These are phyloP conservation scores for Buathra laborator DNA, from an alignment of 2,888 invertebrate genomes.

Conservation along the genomic window DNA sequence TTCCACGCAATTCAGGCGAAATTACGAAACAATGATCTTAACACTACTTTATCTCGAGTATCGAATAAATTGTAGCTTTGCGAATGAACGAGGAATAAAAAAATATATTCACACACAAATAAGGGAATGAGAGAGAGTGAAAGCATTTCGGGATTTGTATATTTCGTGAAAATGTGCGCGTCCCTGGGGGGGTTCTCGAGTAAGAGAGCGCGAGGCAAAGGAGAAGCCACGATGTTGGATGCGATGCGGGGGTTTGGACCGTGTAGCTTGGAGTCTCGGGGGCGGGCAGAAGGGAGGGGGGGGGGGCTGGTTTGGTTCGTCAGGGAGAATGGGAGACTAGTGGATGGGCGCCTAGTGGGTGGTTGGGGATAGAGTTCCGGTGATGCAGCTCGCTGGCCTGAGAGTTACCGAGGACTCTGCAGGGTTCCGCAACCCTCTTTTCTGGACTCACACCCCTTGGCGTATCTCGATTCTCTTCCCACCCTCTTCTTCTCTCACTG, in stretches of 20 bases:
- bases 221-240: conserved; percentile 60
- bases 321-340: conserved; percentile 46
- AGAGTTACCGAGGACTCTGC: conserved; percentile 81
- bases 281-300: conserved; percentile 35
- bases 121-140: conserved; percentile 56
- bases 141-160: conserved; percentile 74
- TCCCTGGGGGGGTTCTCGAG: conserved; percentile 74
- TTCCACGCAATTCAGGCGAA: neutral
- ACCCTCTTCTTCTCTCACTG: conserved; percentile 70
- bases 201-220: conserved; percentile 60
- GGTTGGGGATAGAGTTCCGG: conserved; percentile 78
- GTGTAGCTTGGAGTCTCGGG: neutral
- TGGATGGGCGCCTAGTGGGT: conserved; percentile 64
- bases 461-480: conserved; percentile 74
- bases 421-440: conserved; percentile 83
- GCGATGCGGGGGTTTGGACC: conserved; percentile 49
- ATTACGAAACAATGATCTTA: conserved; percentile 5
- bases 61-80: conserved; percentile 10
- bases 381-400: conserved; percentile 75
- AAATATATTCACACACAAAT: conserved; percentile 12
- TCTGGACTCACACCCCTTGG: conserved; percentile 82
- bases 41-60: neutral
- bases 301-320: conserved; percentile 30
- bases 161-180: conserved; percentile 72
- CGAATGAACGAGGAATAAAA: conserved; percentile 47